These are phyloP conservation scores for Chironomus riparius DNA, from an alignment of 2,888 invertebrate species.

Conservation along the genomic window DNA sequence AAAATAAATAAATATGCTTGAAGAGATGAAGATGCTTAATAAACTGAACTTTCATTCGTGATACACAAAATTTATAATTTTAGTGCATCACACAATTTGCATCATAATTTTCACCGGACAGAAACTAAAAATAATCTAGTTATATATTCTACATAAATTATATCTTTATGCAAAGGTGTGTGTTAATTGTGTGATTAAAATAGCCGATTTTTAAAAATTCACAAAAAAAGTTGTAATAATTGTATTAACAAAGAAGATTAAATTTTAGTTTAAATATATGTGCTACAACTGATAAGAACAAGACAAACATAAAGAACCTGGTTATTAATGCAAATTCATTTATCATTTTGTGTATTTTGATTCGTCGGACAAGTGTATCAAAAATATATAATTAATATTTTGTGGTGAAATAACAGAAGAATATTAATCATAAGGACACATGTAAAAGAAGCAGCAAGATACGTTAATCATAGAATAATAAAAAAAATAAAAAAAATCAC, in stretches of 20 bases:
- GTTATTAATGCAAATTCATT: conserved; percentile 24
- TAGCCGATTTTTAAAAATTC: background rate
- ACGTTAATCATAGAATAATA: background rate
- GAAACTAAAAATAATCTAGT: background rate
- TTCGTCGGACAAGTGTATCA: conserved; percentile 14
- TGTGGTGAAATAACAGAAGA: background rate
- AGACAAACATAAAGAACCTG: background rate
- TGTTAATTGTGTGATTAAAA: conserved; percentile 20
- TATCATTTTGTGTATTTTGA: conserved; percentile 6
- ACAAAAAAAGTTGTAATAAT: background rate
- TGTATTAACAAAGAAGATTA: background rate
- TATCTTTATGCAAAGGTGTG: background rate
- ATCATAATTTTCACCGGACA: too few species aligned
- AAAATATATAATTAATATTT: conserved; percentile 1
- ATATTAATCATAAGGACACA: background rate
- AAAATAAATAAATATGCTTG: background rate
- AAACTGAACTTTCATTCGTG: background rate
- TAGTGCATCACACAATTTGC: too few species aligned
- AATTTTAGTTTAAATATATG: conserved; percentile 1
- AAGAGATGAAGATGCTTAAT: background rate
- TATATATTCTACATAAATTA: background rate
- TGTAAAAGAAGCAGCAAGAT: background rate
- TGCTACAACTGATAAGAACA: background rate
- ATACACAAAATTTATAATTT: background rate
- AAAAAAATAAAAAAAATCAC: background rate